Percentiles rank a stretch among this genome's conserved stretches.
These are phyloP conservation scores for Seriola dumerili DNA, from an alignment of 2,113 vertebrate species.

Conservation along the genomic window DNA sequence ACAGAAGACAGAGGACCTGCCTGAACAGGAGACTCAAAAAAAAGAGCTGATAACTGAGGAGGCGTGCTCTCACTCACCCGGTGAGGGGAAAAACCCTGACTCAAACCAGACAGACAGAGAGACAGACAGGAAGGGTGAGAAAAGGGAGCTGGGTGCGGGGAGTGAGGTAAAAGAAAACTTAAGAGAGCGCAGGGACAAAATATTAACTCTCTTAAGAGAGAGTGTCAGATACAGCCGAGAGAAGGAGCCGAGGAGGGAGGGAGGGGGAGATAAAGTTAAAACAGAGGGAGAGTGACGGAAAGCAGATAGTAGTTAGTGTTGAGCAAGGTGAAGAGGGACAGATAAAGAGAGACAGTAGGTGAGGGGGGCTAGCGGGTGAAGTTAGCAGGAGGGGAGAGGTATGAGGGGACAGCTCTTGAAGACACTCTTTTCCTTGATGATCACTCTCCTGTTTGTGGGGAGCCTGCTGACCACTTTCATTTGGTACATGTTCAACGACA, in stretches of 20 bases:
- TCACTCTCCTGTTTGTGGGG: constrained; percentile 64
- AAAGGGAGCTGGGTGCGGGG: not conserved
- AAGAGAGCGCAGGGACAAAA: constrained; percentile 26
- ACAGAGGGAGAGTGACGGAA: not conserved
- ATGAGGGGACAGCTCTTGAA: constrained; percentile 64
- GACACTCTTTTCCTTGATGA: constrained; percentile 48
- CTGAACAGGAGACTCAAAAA: constrained; percentile 14
- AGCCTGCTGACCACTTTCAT: constrained; percentile 66
- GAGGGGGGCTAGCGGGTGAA: not conserved
- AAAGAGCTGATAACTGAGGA: constrained; percentile 11
- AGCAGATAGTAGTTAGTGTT: constrained; percentile 12
- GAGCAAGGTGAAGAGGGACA: not conserved
- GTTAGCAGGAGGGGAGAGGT: constrained; percentile 43
- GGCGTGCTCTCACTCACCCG: not conserved
- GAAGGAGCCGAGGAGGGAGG: not conserved
- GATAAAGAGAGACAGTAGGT: not conserved
- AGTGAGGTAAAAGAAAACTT: not conserved
- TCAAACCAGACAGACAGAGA: constrained; percentile 7
- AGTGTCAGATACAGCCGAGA: not conserved
- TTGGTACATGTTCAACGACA: constrained; percentile 61
- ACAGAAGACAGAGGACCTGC: constrained; percentile 22
- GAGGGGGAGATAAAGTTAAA: not conserved
- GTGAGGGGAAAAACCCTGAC: not conserved
- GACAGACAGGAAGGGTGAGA: constrained; percentile 25
- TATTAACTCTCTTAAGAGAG: not conserved